Evolutionary conservation across 2,113 vertebrate genomes (phyloP).

Genomic region (Columba livia): DNA sequence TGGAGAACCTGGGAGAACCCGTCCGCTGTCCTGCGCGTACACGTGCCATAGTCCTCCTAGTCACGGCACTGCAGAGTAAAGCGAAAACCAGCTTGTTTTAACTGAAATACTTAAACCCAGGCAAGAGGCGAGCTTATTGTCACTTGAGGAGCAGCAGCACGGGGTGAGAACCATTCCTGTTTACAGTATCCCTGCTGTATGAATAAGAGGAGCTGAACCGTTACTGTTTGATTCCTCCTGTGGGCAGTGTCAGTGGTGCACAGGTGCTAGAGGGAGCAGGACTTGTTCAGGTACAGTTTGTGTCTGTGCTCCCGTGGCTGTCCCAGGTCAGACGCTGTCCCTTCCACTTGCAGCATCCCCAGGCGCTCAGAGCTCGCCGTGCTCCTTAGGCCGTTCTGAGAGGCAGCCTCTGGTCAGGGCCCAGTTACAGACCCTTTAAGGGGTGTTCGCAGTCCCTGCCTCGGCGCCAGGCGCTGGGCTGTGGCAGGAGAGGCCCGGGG

Average conservation of each 20-base stretch:
- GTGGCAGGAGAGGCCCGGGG: not conserved
- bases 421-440: not conserved
- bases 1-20: not conserved
- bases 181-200: not conserved
- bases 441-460: not conserved
- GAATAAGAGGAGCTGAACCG: not conserved
- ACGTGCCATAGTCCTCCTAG: slow-evolving; percentile 11
- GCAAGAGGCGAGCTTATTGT: not conserved
- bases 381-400: not conserved
- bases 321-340: not conserved
- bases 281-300: not conserved
- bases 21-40: not conserved
- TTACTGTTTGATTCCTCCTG: not conserved
- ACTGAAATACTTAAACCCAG: not conserved
- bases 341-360: not conserved
- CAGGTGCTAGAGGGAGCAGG: not conserved
- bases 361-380: not conserved
- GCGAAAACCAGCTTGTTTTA: not conserved
- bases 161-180: not conserved
- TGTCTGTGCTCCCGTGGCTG: not conserved
- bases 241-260: not conserved
- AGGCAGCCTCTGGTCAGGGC: not conserved
- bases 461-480: not conserved
- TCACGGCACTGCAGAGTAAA: not conserved
- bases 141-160: not conserved